phyloP scores from a whole-genome alignment of 2,888 invertebrate species.

The Ypsolopha scabrella region DNA sequence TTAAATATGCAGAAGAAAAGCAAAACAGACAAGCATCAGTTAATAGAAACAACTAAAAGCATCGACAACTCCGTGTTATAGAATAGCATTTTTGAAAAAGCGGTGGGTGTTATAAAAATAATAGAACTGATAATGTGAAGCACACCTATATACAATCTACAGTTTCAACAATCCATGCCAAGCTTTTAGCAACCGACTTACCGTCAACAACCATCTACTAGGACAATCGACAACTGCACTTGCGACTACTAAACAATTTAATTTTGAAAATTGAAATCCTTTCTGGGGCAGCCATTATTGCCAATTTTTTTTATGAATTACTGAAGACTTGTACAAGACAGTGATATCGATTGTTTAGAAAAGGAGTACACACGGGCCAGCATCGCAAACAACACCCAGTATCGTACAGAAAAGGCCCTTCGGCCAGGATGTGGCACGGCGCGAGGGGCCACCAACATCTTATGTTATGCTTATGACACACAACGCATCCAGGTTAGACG shows the following conservation, averaged over 20 bases:
- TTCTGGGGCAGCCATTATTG: slow-evolving; percentile 66
- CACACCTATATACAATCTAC: slow-evolving; percentile 39
- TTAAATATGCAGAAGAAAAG: too few species aligned
- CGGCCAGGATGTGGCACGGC: slow-evolving; percentile 29
- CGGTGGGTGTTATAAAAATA: too few species aligned
- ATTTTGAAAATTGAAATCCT: slow-evolving; percentile 59
- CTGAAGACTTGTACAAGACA: slow-evolving; percentile 32
- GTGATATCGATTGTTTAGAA: slow-evolving; percentile 58
- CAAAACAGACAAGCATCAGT: too few species aligned
- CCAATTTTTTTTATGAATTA: slow-evolving; percentile 26
- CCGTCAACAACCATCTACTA: slow-evolving; percentile 52
- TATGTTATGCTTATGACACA: slow-evolving; percentile 9
- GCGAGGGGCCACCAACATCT: slow-evolving; percentile 15
- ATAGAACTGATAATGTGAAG: slow-evolving; percentile 22
- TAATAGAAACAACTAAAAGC: too few species aligned
- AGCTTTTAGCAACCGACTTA: slow-evolving; percentile 33
- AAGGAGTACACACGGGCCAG: slow-evolving; percentile 44
- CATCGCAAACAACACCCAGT: slow-evolving; percentile 54
- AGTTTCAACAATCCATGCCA: neutral
- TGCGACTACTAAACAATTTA: slow-evolving; percentile 37
- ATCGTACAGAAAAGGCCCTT: slow-evolving; percentile 25
- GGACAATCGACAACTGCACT: slow-evolving; percentile 67
- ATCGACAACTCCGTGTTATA: too few species aligned
- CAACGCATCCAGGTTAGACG: slow-evolving; percentile 7
- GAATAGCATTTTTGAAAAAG: too few species aligned